Evolutionary conservation across 1,140 invertebrate species (phyloP).

Genomic region (Bombus terrestris): DNA sequence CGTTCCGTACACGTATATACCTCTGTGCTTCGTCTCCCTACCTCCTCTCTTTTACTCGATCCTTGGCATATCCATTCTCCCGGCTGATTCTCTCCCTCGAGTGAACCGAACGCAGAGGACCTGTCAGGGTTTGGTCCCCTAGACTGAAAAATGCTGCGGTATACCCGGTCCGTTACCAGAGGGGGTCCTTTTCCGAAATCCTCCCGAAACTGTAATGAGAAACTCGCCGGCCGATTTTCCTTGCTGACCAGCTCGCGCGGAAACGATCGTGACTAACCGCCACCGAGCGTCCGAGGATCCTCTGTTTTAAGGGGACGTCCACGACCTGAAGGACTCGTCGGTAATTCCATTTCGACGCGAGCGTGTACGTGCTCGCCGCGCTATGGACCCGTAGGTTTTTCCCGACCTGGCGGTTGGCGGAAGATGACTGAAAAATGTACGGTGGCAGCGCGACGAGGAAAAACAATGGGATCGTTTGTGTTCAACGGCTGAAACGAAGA

Average conservation of each 20-base stretch:
- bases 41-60: conserved; percentile 38
- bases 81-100: conserved; percentile 60
- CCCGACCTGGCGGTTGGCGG: neutral
- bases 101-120: conserved; percentile 65
- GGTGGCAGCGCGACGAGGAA: neutral
- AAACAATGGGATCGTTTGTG: conserved; percentile 23
- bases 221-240: conserved; percentile 61
- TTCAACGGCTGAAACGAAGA: conserved; percentile 6
- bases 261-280: neutral
- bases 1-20: neutral
- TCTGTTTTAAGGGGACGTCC: neutral
- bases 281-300: conserved; percentile 17
- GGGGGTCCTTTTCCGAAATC: conserved; percentile 73
- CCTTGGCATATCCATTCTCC: conserved; percentile 52
- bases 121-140: conserved; percentile 68
- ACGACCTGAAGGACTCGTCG: conserved; percentile 7
- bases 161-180: conserved; percentile 66
- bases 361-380: conserved; percentile 1
- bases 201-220: conserved; percentile 69
- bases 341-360: conserved; percentile 52
- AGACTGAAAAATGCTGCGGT: conserved; percentile 79
- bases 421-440: conserved; percentile 35
- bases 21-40: conserved; percentile 15
- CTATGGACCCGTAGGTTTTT: conserved; percentile 28
- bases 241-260: conserved; percentile 32